A percentile compares a stretch with the other conserved stretches of the same genome.
Conservation (phyloP, 2,888 invertebrate species). For the Drosophila longiperda region DNA sequence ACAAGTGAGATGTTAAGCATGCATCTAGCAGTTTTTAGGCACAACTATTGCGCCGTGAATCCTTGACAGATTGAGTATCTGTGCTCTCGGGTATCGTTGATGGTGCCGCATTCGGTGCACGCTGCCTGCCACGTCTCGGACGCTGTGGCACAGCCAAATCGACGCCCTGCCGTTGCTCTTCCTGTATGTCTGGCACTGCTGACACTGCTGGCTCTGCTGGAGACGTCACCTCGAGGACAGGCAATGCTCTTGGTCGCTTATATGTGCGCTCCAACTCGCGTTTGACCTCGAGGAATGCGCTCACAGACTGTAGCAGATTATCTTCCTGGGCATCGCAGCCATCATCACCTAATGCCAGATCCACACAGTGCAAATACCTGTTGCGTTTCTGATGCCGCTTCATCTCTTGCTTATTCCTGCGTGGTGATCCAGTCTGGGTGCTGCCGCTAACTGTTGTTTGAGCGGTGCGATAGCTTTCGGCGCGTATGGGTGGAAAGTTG, state of each 20-base stretch:
- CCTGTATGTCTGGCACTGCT: neutral
- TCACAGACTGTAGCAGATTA: slow-evolving; percentile 82
- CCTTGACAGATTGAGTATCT: slow-evolving; percentile 44
- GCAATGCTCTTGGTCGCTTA: slow-evolving; percentile 47
- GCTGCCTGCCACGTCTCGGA: slow-evolving; percentile 52
- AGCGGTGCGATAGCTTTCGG: slow-evolving; percentile 63
- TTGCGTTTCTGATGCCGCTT: slow-evolving; percentile 61
- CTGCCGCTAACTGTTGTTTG: slow-evolving; percentile 50
- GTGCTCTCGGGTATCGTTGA: slow-evolving; percentile 73
- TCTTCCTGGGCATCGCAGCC: slow-evolving; percentile 77
- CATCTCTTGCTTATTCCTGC: slow-evolving; percentile 35
- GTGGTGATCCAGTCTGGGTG: slow-evolving; percentile 40
- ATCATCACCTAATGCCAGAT: slow-evolving; percentile 81
- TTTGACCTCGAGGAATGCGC: slow-evolving; percentile 83
- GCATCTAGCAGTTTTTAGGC: slow-evolving; percentile 30
- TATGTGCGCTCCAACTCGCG: slow-evolving; percentile 77
- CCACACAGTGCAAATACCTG: slow-evolving; percentile 81
- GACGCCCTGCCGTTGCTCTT: neutral
- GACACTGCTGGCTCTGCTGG: neutral
- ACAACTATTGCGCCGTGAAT: slow-evolving; percentile 54
- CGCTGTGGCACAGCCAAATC: slow-evolving; percentile 23
- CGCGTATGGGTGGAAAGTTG: slow-evolving; percentile 80
- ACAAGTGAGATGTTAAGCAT: slow-evolving; percentile 41
- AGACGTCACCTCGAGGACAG: slow-evolving; percentile 34
- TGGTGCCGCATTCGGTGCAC: slow-evolving; percentile 65